Base-by-base conservation (phyloP, 2,888 invertebrate genomes). In the Epiblema foenella region DNA sequence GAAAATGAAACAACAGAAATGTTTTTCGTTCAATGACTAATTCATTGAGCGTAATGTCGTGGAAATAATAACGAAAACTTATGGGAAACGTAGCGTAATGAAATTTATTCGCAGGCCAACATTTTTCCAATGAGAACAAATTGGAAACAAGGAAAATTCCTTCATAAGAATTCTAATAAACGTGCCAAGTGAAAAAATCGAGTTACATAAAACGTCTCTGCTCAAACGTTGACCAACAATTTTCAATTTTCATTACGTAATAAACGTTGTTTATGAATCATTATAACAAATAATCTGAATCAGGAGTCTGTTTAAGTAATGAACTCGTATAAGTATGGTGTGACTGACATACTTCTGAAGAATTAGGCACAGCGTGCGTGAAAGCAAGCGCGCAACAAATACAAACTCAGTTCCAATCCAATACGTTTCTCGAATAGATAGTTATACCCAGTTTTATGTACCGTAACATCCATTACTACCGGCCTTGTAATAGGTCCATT, bases 1-100 rank as follows among this genome's bases (percentile, higher is more conserved):
- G n/a, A 10, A 18, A 51, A 51, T 51, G 8, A 17, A 33, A 63
- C 51, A 52, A 57, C 39, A 58, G 11, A 18, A 58, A 39, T 42
- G 68, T 54, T 68, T 58, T 51, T 58, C 24, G 54, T 58, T 52
- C 51, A 39, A 62, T 57, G 33, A 69, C 56, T 37, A 56, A 69
- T 69, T 63, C 56, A 54, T 46, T 46, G 33, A 65, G 58, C 58
- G 42, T 42, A 58, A 52, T 58, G 51, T 56, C 29, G 29, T 64
- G 58, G 52, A 65, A 59, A 54, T 37, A 51, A 70, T 59, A 58
- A 42, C 64, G 39, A 51, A 63, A 64, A 64, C 51, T 52, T 17
- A 64, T 58, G 64, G 42, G 51, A 29, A 58, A 52, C 42, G 58
- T 58, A 64, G 29, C 18, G 18, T n/a, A 42, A 64, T 58, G 12